These are phyloP conservation scores for Aphidius colemani DNA, from an alignment of 2,888 invertebrate species.

Conservation along the genomic window DNA sequence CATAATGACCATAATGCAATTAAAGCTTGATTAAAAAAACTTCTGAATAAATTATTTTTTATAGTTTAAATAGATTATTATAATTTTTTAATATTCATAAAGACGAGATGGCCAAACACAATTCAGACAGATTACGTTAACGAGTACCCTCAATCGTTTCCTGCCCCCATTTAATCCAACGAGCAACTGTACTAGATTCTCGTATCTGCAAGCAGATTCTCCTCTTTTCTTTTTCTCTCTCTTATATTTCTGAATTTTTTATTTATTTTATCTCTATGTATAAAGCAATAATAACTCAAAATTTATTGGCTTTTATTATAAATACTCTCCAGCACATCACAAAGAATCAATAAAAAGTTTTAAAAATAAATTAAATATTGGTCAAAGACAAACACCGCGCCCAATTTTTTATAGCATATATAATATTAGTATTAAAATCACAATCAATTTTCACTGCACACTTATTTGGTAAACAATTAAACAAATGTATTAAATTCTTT, in stretches of 20 bases:
- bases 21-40: no score
- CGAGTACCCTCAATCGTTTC: constrained; percentile 36
- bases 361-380: no score
- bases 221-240: constrained; percentile 20
- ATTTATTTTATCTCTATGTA: constrained; percentile 2
- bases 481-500: no score
- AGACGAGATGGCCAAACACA: background rate
- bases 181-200: constrained; percentile 35
- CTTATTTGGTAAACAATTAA: no score
- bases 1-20: constrained; percentile 1
- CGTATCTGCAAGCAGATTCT: constrained; percentile 26
- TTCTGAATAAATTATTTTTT: no score
- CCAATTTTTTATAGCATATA: no score
- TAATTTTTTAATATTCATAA: no score
- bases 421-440: no score
- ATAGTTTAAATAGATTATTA: no score
- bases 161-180: constrained; percentile 35
- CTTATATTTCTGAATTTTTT: constrained; percentile 7
- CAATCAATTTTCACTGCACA: no score
- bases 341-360: background rate
- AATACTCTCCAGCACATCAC: background rate
- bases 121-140: constrained; percentile 28
- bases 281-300: background rate
- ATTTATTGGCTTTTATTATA: no score
- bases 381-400: no score